Evolutionary conservation across 1,140 invertebrate genomes (phyloP), one percentile per base, ranked within the genome.

Genomic region (Helicorthomorpha holstii): DNA sequence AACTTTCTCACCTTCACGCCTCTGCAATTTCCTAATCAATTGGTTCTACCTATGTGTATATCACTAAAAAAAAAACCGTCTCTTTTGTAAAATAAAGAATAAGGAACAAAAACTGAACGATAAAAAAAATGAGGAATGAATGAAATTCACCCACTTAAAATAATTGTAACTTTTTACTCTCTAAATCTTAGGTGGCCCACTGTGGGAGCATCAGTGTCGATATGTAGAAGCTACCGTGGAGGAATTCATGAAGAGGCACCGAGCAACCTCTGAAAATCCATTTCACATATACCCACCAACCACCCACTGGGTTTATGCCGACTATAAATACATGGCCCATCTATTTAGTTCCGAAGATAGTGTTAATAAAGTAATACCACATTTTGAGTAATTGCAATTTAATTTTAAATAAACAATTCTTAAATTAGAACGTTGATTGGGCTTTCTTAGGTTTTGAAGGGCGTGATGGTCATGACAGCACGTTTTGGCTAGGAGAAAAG

Each of bases 401-500:
- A 60, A 26, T 54, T 60, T 48, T 16, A 64, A 10, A 60, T 61
- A 14, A 51, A 44, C 1, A 38, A 25, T 49, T 66, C 58, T 27
- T 54, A 46, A 62, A 66, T 24, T 61, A 83, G 79, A 66, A 69
- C 58, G 70, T 89, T 21, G 69, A 75, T 55, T 93, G 86, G 86
- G 66, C 70, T 49, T 60, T 67, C 25, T 81, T 91, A 68, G 89
- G 87, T 2, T 84, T 85, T 64, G 61, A 71, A 34, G 76, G 81
- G 38, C 73, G 76, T 54, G 71, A 75, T 54, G 77, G 75, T 7
- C 57, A 69, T 44, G 75, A 90, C 49, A 85, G 81, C 46, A 90
- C 87, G 29, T 70, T 94, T 14, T 97, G 92, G 92, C 77, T 96
- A 52, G 90, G 92, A 24, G 86, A 78, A 55, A 70, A 73, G 62